phyloP scores from a whole-genome alignment of 2,113 vertebrate species.

The Erinaceus europaeus region DNA sequence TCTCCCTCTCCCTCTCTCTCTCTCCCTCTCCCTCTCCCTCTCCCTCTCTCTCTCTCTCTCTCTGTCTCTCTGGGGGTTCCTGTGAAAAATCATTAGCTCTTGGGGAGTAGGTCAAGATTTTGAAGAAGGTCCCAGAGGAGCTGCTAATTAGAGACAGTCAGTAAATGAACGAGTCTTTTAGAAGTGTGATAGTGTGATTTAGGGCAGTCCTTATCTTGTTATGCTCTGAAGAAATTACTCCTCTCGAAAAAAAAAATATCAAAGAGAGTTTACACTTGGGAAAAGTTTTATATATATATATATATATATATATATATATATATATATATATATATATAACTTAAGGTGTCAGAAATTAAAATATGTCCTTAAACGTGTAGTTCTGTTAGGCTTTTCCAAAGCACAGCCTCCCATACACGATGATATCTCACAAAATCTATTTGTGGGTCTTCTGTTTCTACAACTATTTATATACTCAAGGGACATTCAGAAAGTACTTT shows the following conservation, averaged over 20 bases:
- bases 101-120: neutral
- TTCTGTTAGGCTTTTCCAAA: neutral
- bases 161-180: neutral
- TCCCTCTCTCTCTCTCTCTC: no score
- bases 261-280: no score
- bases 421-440: neutral
- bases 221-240: neutral
- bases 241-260: no score
- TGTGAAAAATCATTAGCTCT: neutral
- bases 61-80: neutral
- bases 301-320: no score
- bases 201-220: neutral
- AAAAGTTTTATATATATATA: no score
- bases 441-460: neutral
- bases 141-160: slow-evolving; percentile 47
- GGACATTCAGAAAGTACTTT: neutral
- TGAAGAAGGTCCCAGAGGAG: neutral
- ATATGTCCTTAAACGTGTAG: neutral
- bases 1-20: neutral
- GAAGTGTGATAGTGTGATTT: neutral
- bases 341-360: neutral
- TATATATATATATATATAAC: no score
- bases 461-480: neutral
- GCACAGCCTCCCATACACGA: neutral
- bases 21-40: neutral